These are phyloP conservation scores for Scaptomyza caliginosa DNA, from an alignment of 2,888 invertebrate species.

Conservation along the genomic window DNA sequence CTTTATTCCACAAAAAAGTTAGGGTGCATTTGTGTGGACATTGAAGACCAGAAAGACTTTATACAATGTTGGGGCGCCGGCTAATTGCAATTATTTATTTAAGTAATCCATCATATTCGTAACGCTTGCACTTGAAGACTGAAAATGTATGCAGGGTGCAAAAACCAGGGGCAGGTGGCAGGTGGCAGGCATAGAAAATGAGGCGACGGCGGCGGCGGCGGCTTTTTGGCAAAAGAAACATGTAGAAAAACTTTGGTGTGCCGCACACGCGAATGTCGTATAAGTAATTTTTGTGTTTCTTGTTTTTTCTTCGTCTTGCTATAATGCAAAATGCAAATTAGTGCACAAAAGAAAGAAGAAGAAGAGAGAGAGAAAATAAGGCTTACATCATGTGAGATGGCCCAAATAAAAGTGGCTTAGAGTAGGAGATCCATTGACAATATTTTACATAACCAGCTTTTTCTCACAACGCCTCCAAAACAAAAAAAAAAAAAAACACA, in stretches of 20 bases:
- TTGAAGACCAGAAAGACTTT: constrained; percentile 15
- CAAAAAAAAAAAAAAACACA: constrained; percentile 1
- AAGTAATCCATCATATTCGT: constrained; percentile 71
- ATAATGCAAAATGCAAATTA: constrained; percentile 73
- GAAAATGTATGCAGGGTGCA: constrained; percentile 8
- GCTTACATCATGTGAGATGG: constrained; percentile 52
- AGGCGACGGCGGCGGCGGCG: constrained; percentile 44
- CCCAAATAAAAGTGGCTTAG: constrained; percentile 19
- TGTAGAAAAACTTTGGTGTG: constrained; percentile 40
- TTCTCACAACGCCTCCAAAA: constrained; percentile 33
- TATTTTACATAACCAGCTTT: constrained; percentile 24
- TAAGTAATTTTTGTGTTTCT: constrained; percentile 53
- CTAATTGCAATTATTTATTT: constrained; percentile 76
- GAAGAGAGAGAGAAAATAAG: constrained; percentile 19
- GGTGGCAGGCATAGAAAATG: background rate
- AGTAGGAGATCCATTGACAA: constrained; percentile 15
- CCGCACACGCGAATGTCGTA: constrained; percentile 73
- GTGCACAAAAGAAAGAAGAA: constrained; percentile 27
- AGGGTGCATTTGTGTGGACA: constrained; percentile 28
- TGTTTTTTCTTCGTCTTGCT: constrained; percentile 13
- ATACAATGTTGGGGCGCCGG: constrained; percentile 47
- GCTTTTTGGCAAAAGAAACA: constrained; percentile 56
- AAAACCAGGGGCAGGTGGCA: constrained; percentile 2
- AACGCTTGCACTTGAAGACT: constrained; percentile 41
- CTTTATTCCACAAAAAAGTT: background rate